Evolutionary conservation across 1,140 invertebrate species (phyloP).

Genomic region (Trigoniulus corallinus): DNA sequence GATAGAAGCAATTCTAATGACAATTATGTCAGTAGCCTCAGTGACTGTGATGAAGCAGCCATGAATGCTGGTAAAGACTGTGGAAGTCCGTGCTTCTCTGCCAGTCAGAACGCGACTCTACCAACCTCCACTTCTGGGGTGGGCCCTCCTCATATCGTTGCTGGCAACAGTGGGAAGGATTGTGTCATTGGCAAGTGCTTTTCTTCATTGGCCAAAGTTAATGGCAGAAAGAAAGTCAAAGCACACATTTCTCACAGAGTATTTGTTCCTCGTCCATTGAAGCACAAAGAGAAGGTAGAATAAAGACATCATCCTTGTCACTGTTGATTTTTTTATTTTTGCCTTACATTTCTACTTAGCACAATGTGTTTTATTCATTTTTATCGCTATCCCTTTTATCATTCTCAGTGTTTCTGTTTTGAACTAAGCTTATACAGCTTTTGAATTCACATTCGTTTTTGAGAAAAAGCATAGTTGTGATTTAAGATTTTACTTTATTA

Average conservation of each 20-base stretch:
- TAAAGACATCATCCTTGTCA: constrained; percentile 4
- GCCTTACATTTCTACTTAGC: no score
- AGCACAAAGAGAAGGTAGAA: constrained; percentile 9
- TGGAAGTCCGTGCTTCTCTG: neutral
- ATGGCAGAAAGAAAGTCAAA: constrained; percentile 3
- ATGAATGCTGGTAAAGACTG: neutral
- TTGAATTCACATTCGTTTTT: no score
- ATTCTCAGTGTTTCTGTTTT: no score
- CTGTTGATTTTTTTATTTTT: no score
- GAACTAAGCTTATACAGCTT: no score
- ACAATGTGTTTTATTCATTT: no score
- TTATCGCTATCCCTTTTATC: no score
- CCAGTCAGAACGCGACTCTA: neutral
- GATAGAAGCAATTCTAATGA: neutral
- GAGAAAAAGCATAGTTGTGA: no score
- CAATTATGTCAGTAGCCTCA: neutral
- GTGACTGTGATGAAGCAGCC: neutral
- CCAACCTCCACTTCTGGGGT: neutral
- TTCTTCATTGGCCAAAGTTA: neutral
- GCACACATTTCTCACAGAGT: constrained; percentile 2
- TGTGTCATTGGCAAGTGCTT: neutral
- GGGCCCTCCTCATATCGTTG: neutral
- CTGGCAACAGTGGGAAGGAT: neutral
- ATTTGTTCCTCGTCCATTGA: constrained; percentile 6
- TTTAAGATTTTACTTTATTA: no score